Conservation (phyloP, 2,888 invertebrate genomes). For the Strigamia crassipes region DNA sequence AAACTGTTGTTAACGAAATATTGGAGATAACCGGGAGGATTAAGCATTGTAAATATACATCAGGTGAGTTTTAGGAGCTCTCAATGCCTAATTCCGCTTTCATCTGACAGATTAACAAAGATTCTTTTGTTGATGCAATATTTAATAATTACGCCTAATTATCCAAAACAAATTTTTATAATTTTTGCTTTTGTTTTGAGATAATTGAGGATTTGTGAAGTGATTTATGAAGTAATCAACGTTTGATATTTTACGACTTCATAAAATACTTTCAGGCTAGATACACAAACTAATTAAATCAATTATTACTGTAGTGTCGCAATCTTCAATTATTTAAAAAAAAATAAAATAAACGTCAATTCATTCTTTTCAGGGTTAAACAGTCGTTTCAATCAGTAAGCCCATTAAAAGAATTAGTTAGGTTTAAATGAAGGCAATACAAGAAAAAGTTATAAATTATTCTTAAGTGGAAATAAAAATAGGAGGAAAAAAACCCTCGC, state of each 20-base stretch:
- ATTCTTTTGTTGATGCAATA: not conserved
- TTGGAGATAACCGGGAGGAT: not conserved
- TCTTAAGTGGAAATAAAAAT: not conserved
- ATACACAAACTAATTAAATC: too few species aligned
- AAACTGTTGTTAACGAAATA: not conserved
- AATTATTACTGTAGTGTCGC: too few species aligned
- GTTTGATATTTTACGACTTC: too few species aligned
- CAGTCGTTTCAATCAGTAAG: not conserved
- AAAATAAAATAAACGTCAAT: too few species aligned
- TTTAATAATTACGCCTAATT: not conserved
- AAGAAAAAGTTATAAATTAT: not conserved
- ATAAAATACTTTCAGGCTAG: too few species aligned
- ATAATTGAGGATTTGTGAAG: too few species aligned
- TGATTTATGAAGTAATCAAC: too few species aligned
- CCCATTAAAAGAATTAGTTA: too few species aligned
- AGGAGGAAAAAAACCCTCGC: too few species aligned
- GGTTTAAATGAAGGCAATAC: not conserved
- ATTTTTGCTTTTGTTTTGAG: too few species aligned
- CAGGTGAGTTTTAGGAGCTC: not conserved
- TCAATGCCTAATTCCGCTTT: not conserved
- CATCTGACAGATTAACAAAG: not conserved
- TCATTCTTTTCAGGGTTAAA: not conserved
- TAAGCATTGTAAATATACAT: not conserved
- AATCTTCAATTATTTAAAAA: too few species aligned
- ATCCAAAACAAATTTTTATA: not conserved